phyloP scores from a whole-genome alignment of 1,140 invertebrate genomes.

The Thaumetopoea pityocampa region DNA sequence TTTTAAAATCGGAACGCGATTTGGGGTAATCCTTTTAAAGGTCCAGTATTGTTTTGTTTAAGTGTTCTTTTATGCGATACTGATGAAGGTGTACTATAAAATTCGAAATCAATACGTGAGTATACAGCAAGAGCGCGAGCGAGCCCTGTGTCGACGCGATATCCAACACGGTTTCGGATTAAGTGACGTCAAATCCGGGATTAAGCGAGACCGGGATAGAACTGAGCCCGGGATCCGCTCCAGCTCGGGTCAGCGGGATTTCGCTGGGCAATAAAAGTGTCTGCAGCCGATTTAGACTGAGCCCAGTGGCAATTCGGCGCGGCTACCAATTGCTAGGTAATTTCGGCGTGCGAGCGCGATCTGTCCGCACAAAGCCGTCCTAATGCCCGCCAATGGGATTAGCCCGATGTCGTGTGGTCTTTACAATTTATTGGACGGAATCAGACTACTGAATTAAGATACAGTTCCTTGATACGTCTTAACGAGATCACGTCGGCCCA shows the following conservation, averaged over 20 bases:
- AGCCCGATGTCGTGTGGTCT: conserved; percentile 58
- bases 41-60: conserved; percentile 32
- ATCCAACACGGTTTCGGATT: conserved; percentile 75
- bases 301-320: conserved; percentile 66
- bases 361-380: conserved; percentile 70
- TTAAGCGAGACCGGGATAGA: conserved; percentile 66
- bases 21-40: conserved; percentile 30
- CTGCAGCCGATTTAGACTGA: conserved; percentile 73
- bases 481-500: too few species aligned
- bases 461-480: conserved; percentile 18
- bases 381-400: conserved; percentile 72
- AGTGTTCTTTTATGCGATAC: conserved; percentile 27
- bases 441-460: conserved; percentile 54
- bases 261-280: conserved; percentile 75
- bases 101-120: conserved; percentile 60
- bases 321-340: conserved; percentile 73
- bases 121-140: conserved; percentile 45
- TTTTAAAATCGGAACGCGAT: conserved; percentile 19
- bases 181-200: conserved; percentile 74
- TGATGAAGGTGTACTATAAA: conserved; percentile 43
- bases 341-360: conserved; percentile 66
- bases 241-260: conserved; percentile 70
- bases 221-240: conserved; percentile 42
- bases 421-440: conserved; percentile 69
- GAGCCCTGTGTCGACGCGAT: conserved; percentile 69